Conservation (phyloP, 2,113 vertebrate species). For the Corythornis madagascariensis region DNA sequence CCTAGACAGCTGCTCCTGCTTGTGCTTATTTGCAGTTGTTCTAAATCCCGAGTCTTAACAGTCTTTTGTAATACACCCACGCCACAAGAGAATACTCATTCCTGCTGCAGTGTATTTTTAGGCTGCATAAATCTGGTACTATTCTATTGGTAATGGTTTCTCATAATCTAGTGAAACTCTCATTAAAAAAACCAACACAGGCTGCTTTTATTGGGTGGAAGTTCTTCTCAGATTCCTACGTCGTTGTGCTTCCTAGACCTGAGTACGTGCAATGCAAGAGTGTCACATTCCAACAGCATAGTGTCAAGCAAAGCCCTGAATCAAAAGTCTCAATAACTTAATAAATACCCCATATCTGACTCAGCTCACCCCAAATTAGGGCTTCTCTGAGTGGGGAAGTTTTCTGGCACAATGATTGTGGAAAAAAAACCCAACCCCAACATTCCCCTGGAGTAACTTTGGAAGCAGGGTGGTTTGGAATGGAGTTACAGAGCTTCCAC, state of each 20-base stretch:
- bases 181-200: not conserved
- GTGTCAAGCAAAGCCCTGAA: conserved; percentile 1
- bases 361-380: not conserved
- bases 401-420: not conserved
- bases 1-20: not conserved
- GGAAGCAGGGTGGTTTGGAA: not conserved
- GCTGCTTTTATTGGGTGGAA: not conserved
- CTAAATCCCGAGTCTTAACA: not conserved
- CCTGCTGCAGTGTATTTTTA: conserved; percentile 23
- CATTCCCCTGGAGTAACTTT: not conserved
- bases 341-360: not conserved
- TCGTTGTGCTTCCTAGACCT: not conserved
- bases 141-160: not conserved
- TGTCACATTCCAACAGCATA: not conserved
- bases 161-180: not conserved
- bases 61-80: not conserved
- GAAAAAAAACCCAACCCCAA: not conserved
- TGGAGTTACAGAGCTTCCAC: not conserved
- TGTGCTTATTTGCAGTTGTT: not conserved
- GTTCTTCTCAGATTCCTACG: not conserved
- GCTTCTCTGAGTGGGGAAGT: not conserved
- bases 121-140: not conserved
- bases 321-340: conserved; percentile 7
- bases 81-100: not conserved
- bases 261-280: fast-evolving